Percentiles rank a stretch among this genome's conserved stretches.
These are phyloP conservation scores for Allygus modestus DNA, from an alignment of 2,888 invertebrate species.

Conservation along the genomic window DNA sequence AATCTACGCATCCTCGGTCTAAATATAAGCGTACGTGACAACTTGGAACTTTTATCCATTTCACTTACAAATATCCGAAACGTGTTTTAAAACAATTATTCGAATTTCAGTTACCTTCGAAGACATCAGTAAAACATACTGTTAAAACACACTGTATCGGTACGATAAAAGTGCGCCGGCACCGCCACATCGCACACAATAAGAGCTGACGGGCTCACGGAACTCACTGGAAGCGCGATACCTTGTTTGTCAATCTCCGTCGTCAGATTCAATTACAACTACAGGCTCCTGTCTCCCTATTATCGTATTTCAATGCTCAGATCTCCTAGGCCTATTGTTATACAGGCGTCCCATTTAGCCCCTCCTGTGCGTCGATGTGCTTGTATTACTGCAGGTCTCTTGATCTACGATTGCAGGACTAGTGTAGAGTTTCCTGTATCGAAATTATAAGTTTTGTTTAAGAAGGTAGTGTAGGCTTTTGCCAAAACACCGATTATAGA, in stretches of 20 bases:
- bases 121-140: too few relatives aligned
- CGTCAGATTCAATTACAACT: conserved; percentile 36
- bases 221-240: not conserved
- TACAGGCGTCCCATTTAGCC: not conserved
- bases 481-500: too few relatives aligned
- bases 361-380: not conserved
- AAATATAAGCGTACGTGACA: too few relatives aligned
- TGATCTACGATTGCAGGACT: not conserved
- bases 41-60: too few relatives aligned
- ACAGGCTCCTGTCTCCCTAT: conserved; percentile 17
- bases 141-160: too few relatives aligned
- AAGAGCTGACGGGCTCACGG: not conserved
- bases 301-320: conserved; percentile 28
- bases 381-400: conserved; percentile 7
- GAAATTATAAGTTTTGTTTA: too few relatives aligned
- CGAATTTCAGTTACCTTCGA: too few relatives aligned
- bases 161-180: too few relatives aligned
- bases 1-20: too few relatives aligned
- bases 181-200: not conserved
- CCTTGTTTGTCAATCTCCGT: conserved; percentile 22
- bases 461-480: too few relatives aligned
- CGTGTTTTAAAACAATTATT: too few relatives aligned
- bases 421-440: not conserved
- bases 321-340: conserved; percentile 30
- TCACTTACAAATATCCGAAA: too few relatives aligned